phyloP scores from a whole-genome alignment of 2,113 vertebrate species.

The Zosterops pallidus region DNA sequence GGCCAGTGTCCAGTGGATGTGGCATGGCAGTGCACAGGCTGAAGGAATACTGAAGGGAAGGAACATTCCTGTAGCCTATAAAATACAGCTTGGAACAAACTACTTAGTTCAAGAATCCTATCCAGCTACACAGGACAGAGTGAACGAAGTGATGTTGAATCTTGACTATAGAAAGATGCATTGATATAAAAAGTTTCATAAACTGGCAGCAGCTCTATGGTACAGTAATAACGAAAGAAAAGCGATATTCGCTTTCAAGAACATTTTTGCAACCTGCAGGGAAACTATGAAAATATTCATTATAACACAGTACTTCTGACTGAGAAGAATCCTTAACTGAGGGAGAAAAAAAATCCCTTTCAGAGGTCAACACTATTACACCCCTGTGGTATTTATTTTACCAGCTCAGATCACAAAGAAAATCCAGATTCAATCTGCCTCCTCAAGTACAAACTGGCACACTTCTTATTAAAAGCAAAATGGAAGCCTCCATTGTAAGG shows the following conservation, averaged over 20 bases:
- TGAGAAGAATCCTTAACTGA: constrained; percentile 43
- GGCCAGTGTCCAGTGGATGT: background rate
- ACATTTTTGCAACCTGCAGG: constrained; percentile 58
- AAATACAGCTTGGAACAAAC: background rate
- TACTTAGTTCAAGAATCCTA: background rate
- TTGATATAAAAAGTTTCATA: background rate
- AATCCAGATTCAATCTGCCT: constrained; percentile 63
- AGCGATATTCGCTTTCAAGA: constrained; percentile 2
- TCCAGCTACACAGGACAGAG: background rate
- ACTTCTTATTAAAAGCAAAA: constrained; percentile 55
- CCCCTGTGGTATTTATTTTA: constrained; percentile 68
- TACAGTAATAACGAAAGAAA: constrained; percentile 28
- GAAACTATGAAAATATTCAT: constrained; percentile 66
- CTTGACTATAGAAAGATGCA: background rate
- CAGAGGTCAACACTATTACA: constrained; percentile 62
- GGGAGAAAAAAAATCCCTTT: background rate
- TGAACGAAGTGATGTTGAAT: background rate
- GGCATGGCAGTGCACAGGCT: background rate
- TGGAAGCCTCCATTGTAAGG: constrained; percentile 37
- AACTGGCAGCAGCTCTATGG: background rate
- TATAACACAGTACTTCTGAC: constrained; percentile 37
- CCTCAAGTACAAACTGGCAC: constrained; percentile 22
- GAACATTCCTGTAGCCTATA: background rate
- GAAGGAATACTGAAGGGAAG: background rate
- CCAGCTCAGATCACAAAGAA: constrained; percentile 58